Conservation (phyloP, 2,113 vertebrate genomes). For the Rhinichthys klamathensis region DNA sequence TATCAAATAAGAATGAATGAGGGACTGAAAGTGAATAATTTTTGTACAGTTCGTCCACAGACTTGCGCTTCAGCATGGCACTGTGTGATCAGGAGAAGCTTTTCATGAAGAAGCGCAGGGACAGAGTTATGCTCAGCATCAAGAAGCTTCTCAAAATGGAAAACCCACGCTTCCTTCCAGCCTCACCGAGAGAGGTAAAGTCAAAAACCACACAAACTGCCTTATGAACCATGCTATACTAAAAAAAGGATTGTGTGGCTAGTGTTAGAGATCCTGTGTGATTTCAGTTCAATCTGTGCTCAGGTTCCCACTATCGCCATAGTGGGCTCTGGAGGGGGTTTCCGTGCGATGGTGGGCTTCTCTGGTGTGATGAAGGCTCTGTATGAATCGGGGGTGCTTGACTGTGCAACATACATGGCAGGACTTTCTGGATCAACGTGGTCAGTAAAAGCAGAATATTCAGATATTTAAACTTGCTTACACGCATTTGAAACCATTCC, state of each 20-base stretch:
- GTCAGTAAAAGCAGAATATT: conserved; percentile 71
- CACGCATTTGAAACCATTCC: background rate
- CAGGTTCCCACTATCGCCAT: conserved; percentile 95
- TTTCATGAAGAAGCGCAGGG: conserved; percentile 85
- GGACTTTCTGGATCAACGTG: conserved; percentile 97
- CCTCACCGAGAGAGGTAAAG: conserved; percentile 81
- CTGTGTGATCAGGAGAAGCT: conserved; percentile 91
- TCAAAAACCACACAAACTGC: too few relatives aligned
- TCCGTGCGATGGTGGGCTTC: conserved; percentile 95
- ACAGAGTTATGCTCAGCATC: conserved; percentile 86
- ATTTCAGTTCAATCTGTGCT: background rate
- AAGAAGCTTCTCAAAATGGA: conserved; percentile 86
- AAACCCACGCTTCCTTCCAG: conserved; percentile 78
- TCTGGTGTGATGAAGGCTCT: conserved; percentile 97
- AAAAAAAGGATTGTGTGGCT: background rate
- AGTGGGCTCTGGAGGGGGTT: conserved; percentile 93
- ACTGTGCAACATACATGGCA: conserved; percentile 94
- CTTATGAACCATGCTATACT: background rate
- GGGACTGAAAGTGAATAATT: background rate
- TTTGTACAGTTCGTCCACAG: conserved; percentile 82
- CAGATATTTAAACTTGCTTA: too few relatives aligned
- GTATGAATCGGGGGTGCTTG: conserved; percentile 91
- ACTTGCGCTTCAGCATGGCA: conserved; percentile 94
- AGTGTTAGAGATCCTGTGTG: background rate
- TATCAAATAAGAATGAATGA: background rate